These are phyloP conservation scores for Microcebus ravelobensis DNA, from an alignment of 2,113 vertebrate genomes.

Conservation along the genomic window DNA sequence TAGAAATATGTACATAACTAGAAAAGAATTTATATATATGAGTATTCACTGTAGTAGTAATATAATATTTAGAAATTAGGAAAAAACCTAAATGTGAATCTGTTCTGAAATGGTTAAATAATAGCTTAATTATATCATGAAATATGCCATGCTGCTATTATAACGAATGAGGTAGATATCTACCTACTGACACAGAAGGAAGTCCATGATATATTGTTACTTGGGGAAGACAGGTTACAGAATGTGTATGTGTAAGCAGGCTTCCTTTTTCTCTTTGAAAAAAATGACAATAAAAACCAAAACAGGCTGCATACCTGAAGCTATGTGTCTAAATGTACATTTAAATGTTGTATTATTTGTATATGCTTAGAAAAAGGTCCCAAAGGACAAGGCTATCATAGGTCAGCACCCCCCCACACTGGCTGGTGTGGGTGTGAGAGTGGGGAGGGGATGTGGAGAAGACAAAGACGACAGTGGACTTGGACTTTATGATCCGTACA, in stretches of 20 bases:
- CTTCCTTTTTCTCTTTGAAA: not conserved
- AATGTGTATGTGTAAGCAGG: not conserved
- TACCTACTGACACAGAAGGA: not conserved
- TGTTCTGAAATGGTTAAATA: not conserved
- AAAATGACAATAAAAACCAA: not conserved
- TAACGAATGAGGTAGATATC: not conserved
- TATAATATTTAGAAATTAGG: not conserved
- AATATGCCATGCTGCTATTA: not conserved
- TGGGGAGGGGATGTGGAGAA: not conserved
- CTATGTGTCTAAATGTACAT: not conserved
- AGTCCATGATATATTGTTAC: not conserved
- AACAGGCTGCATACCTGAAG: not conserved
- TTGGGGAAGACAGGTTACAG: not conserved
- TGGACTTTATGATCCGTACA: not conserved
- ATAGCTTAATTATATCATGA: not conserved
- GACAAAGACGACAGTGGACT: not conserved
- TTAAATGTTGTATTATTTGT: not conserved
- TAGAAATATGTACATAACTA: not conserved
- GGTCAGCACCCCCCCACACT: not conserved
- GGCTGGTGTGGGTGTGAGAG: not conserved
- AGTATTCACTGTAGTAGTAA: not conserved
- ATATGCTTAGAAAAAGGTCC: not conserved
- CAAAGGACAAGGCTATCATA: not conserved
- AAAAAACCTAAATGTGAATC: not conserved
- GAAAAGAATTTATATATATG: not conserved